Conservation (phyloP, 2,797 vertebrate species). For the Tarsius wallacei region DNA sequence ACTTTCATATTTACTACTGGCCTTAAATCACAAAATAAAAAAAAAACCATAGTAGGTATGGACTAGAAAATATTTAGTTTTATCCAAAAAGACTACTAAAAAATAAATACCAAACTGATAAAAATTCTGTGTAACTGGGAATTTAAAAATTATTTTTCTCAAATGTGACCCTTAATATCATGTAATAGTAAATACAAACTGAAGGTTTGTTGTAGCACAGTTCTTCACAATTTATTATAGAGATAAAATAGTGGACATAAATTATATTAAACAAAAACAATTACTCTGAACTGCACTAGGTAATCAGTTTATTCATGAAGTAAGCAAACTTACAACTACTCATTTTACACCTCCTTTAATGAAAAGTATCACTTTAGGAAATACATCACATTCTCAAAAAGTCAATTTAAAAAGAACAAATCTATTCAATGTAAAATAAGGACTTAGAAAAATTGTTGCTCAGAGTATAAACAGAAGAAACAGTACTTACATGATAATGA, state of each 20-base stretch:
- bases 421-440: neutral
- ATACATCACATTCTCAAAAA: neutral
- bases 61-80: neutral
- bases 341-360: neutral
- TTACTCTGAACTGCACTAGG: slow-evolving; percentile 24
- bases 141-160: slow-evolving; percentile 30
- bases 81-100: neutral
- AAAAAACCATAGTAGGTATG: neutral
- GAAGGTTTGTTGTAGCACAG: neutral
- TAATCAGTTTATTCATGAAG: slow-evolving; percentile 20
- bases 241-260: neutral
- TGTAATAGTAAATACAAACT: neutral
- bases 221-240: neutral
- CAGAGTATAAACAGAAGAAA: slow-evolving; percentile 8
- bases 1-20: slow-evolving; percentile 30
- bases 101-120: neutral
- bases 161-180: slow-evolving; percentile 22
- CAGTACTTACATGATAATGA: neutral
- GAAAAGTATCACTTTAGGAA: neutral
- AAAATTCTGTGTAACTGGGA: slow-evolving; percentile 32
- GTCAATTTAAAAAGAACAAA: neutral
- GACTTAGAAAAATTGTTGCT: neutral
- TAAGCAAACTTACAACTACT: neutral
- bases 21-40: slow-evolving; percentile 35
- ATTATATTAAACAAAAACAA: neutral